Evolutionary conservation across 2,113 vertebrate species (phyloP).

Genomic region (Redunca redunca): DNA sequence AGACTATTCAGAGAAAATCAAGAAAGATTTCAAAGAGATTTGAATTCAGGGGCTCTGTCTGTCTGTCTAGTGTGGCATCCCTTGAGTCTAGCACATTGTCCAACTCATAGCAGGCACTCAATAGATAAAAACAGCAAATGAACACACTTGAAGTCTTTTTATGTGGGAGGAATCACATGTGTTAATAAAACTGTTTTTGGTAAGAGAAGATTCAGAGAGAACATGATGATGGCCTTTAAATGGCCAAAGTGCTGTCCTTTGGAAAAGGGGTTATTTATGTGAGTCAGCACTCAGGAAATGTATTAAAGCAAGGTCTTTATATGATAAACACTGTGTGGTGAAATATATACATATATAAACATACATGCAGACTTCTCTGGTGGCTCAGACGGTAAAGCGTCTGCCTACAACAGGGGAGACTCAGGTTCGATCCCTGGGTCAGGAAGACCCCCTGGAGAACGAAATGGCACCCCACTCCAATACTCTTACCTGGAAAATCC

Average conservation of each 20-base stretch:
- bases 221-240: not conserved
- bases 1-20: not conserved
- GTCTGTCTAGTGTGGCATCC: not conserved
- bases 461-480: not conserved
- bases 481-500: not conserved
- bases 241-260: not conserved
- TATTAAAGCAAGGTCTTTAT: not conserved
- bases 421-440: not conserved
- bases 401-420: not conserved
- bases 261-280: not conserved
- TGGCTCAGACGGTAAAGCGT: rapidly evolving
- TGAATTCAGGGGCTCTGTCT: not conserved
- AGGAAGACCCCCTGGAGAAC: not conserved
- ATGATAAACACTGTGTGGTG: not conserved
- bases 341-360: not conserved
- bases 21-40: not conserved
- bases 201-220: not conserved
- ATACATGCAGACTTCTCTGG: not conserved
- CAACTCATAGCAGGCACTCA: not conserved
- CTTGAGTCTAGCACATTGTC: not conserved
- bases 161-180: not conserved
- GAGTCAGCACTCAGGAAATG: not conserved
- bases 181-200: not conserved
- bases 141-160: not conserved
- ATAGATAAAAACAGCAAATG: not conserved